Base-by-base conservation (phyloP, 2,113 vertebrate genomes). In the Megaleporinus macrocephalus region DNA sequence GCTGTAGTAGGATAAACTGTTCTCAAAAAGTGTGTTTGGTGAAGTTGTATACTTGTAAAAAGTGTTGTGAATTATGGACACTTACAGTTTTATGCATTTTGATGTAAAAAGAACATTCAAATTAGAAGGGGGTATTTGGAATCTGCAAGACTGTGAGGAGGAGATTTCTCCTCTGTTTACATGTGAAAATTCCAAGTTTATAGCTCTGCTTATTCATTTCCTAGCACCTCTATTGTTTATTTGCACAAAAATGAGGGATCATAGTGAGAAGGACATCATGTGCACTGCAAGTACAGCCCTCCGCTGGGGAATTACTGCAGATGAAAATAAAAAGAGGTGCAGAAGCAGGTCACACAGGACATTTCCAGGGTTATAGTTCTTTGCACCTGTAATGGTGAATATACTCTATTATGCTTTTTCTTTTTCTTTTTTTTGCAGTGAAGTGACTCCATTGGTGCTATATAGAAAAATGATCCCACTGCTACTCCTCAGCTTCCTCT, bases 401-500 rank as follows among this genome's bases (percentile, higher is more conserved):
- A 0, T 66, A 44, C 13, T 68, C 33, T 69, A 10, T 57, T 41
- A 30, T 68, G 53, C 4, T 53, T 27, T 51, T 36, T 36, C 65
- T 79, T 44, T 44, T 18, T 76, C 13, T 49, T 85, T 76, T 88
- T 89, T 86, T 91, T 89, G 84, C 95, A 98, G 97, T 93, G 93
- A 95, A 91, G 92, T 89, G 92, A 94, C 93, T 86, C 81, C 88
- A 89, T 85, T 87, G 83, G 89, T 87, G 88, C 89, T 91, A 47
- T 71, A 90, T 94, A 89, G 87, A 79, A 92, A 91, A 87, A 98
- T 98, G 97, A 96, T 92, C 93, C 93, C 82, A 68, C 90, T 96
- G 83, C 93, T 98, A 87, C 91, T 97, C 84, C 93, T 96, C 87
- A 94, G 95, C 91, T 88, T 98, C 90, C 86, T 97, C 86, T 95